phyloP scores from a whole-genome alignment of 1,140 invertebrate genomes.

The Trichonephila clavipes region DNA sequence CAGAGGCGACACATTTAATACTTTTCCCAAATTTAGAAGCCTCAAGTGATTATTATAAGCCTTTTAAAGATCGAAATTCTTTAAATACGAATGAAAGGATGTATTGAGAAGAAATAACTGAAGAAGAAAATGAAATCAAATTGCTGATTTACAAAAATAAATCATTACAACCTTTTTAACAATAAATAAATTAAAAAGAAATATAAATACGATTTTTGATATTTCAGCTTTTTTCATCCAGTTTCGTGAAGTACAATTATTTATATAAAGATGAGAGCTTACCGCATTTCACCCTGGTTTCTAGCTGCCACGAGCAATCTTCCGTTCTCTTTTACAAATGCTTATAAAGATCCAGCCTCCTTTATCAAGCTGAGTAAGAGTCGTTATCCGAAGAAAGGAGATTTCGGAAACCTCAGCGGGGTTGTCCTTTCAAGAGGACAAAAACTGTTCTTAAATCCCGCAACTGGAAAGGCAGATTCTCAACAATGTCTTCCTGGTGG shows the following conservation, averaged over 20 bases:
- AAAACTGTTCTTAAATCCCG: neutral
- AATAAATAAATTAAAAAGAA: too few relatives aligned
- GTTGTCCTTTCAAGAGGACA: neutral
- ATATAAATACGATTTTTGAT: too few relatives aligned
- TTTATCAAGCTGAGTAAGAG: neutral
- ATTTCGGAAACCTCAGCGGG: slow-evolving; percentile 1
- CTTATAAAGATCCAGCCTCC: neutral
- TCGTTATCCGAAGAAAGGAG: slow-evolving; percentile 3
- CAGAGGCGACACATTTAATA: too few relatives aligned
- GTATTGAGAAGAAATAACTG: too few relatives aligned
- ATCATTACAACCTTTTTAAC: too few relatives aligned
- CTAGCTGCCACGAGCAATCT: neutral
- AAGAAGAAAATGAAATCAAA: too few relatives aligned
- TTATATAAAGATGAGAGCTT: neutral
- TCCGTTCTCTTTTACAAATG: neutral
- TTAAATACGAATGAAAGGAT: too few relatives aligned
- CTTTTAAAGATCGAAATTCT: too few relatives aligned
- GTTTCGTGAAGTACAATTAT: neutral
- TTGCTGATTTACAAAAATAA: too few relatives aligned
- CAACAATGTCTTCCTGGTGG: slow-evolving; percentile 3
- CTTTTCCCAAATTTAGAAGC: too few relatives aligned
- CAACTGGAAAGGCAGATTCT: neutral
- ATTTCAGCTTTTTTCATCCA: neutral
- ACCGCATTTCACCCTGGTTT: neutral
- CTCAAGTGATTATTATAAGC: too few relatives aligned